Evolutionary conservation across 64 coral and sea anemone species (phyloP).

Genomic region (Montipora capricornis): DNA sequence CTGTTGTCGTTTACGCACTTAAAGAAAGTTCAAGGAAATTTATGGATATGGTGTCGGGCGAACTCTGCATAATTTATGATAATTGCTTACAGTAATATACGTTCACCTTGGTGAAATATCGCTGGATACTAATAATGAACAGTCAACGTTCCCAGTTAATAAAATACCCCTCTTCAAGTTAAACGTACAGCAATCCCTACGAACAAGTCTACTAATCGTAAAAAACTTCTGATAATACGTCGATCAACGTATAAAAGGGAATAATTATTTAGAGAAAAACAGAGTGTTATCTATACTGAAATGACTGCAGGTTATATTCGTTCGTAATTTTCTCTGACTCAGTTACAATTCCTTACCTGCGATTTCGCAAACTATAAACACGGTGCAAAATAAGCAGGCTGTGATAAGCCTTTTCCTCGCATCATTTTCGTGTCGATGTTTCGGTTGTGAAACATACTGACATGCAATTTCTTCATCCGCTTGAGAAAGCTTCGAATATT

Average conservation of each 20-base stretch:
- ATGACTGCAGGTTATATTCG: too few relatives aligned
- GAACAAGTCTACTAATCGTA: too few relatives aligned
- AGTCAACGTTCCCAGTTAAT: neutral
- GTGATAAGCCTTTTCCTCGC: constrained; percentile 37
- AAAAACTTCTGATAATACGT: neutral
- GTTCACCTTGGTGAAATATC: too few relatives aligned
- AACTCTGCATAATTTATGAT: too few relatives aligned
- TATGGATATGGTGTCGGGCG: too few relatives aligned
- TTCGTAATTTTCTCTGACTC: neutral
- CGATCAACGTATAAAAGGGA: neutral
- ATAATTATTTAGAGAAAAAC: neutral
- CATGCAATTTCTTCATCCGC: constrained; percentile 37
- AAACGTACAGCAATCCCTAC: too few relatives aligned
- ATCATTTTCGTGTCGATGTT: constrained; percentile 38
- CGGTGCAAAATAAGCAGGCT: constrained; percentile 40
- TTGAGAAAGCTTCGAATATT: constrained; percentile 31
- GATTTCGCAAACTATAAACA: constrained; percentile 72
- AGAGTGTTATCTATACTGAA: too few relatives aligned
- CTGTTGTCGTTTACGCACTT: too few relatives aligned
- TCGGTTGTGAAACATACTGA: neutral
- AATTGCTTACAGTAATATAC: too few relatives aligned
- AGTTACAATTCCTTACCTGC: constrained; percentile 37
- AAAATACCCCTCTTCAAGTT: neutral
- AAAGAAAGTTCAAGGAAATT: too few relatives aligned
- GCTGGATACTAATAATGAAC: neutral